Conservation (phyloP, 2,797 vertebrate species). For the Microhierax caerulescens region DNA sequence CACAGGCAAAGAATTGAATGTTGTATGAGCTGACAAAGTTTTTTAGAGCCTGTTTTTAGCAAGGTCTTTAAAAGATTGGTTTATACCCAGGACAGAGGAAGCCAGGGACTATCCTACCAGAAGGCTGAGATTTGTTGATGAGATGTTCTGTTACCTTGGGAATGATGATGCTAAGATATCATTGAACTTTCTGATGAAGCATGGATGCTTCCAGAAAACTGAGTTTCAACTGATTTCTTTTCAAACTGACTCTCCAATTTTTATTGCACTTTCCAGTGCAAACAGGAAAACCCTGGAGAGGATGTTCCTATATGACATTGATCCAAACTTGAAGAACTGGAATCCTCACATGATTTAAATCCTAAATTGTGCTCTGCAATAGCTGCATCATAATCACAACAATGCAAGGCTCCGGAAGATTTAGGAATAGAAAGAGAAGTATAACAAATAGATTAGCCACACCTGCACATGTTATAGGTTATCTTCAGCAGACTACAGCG, state of each 20-base stretch:
- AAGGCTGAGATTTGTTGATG: background rate
- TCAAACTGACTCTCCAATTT: background rate
- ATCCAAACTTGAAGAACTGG: background rate
- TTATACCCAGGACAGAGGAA: background rate
- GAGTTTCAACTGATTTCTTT: background rate
- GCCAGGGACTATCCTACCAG: background rate
- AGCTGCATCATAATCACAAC: background rate
- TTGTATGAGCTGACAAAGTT: background rate
- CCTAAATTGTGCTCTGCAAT: background rate
- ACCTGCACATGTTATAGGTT: background rate
- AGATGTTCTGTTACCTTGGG: background rate
- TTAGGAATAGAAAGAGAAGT: background rate
- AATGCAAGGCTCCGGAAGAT: background rate
- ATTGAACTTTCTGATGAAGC: background rate
- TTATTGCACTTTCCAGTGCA: background rate
- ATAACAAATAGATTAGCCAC: background rate
- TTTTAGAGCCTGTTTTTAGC: background rate
- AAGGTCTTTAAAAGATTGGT: background rate
- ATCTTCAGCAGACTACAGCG: background rate
- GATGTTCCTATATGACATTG: background rate
- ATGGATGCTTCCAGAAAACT: background rate
- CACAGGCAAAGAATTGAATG: background rate
- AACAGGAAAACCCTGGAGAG: background rate
- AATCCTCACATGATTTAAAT: background rate
- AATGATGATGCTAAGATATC: background rate